Percentiles rank a stretch among this genome's conserved stretches.
These are phyloP conservation scores for Numenius phaeopus DNA, from an alignment of 2,797 vertebrate genomes.

Conservation along the genomic window DNA sequence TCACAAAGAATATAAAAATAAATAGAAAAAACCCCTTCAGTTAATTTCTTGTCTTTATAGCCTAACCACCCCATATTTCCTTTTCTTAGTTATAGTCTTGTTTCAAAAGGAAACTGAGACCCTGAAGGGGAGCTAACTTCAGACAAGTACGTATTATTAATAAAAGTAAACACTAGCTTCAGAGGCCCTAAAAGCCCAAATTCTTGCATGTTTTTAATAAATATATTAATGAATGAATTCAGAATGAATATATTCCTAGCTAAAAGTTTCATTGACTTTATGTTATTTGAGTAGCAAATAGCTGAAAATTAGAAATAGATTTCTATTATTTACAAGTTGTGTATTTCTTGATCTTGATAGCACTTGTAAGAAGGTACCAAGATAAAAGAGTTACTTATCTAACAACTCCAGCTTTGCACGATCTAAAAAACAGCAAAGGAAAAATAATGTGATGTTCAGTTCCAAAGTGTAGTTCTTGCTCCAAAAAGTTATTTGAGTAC, in stretches of 20 bases:
- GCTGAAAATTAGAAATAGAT: neutral
- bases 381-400: neutral
- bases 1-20: neutral
- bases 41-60: neutral
- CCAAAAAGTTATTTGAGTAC: neutral
- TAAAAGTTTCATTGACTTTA: neutral
- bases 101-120: neutral
- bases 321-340: neutral
- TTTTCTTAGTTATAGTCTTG: neutral
- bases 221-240: neutral
- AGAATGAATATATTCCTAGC: neutral
- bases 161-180: neutral
- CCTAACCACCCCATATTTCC: neutral
- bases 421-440: neutral
- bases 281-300: neutral
- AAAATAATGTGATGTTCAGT: neutral
- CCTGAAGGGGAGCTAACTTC: neutral
- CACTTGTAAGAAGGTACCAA: neutral
- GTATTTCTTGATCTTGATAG: neutral
- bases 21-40: neutral
- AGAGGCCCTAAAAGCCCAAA: neutral
- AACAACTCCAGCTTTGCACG: neutral
- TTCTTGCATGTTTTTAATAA: neutral
- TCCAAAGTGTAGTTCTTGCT: neutral
- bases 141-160: neutral